Conservation (phyloP, 2,888 invertebrate genomes). For the Ceratothoa steindachneri region DNA sequence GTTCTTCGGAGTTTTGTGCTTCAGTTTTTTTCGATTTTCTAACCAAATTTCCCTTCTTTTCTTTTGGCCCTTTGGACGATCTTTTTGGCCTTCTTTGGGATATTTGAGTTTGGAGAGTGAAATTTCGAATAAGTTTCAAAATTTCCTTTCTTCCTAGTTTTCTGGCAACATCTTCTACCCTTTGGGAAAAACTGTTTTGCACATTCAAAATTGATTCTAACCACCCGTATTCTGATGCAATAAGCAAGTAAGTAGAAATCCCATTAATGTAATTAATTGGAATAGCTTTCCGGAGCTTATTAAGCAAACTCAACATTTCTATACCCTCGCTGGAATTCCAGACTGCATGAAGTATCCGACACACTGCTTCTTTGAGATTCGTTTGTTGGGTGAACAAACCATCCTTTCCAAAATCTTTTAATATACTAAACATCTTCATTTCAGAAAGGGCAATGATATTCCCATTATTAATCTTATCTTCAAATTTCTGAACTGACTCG, state of each 20-base stretch:
- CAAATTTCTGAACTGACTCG: no score
- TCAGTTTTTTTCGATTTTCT: no score
- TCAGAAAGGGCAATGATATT: background rate
- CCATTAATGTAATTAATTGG: background rate
- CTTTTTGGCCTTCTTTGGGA: no score
- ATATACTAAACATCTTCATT: background rate
- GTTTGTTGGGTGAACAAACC: background rate
- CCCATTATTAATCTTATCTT: background rate
- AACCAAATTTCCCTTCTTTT: no score
- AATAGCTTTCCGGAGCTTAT: background rate
- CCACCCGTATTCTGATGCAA: background rate
- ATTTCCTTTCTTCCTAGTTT: no score
- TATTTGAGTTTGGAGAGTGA: no score
- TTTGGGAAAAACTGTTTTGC: background rate
- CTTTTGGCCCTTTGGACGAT: no score
- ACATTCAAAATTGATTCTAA: background rate
- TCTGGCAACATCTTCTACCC: background rate
- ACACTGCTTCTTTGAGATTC: background rate
- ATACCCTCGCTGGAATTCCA: background rate
- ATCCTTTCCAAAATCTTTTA: background rate
- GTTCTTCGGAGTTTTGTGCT: no score
- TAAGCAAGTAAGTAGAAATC: background rate
- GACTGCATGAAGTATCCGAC: background rate
- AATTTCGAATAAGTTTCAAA: no score
- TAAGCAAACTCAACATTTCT: background rate